Percentiles rank a stretch among this genome's conserved stretches.
phyloP scores from a whole-genome alignment of 2,113 vertebrate genomes.

The Cyanoramphus novaezelandiae region DNA sequence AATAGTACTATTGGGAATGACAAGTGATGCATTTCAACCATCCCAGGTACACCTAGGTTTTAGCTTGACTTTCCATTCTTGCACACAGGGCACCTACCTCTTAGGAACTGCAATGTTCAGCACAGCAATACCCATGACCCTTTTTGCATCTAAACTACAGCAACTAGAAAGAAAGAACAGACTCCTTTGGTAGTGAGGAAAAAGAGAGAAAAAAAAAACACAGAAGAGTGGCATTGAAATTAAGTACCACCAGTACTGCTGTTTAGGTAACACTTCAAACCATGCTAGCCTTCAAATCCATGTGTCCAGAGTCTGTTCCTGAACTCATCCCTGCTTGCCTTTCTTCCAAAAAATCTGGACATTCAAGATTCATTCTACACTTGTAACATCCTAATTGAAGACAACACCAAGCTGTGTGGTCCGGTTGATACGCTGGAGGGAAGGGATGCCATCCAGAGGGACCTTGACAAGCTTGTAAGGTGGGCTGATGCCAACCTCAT shows the following conservation, averaged over 20 bases:
- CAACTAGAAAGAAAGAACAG: background rate
- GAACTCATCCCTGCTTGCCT: background rate
- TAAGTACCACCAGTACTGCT: background rate
- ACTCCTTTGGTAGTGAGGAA: background rate
- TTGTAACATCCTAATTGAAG: background rate
- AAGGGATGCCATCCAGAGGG: too few species aligned
- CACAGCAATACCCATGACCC: rapidly evolving
- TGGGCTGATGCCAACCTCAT: too few species aligned
- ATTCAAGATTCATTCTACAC: background rate
- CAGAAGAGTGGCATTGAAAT: background rate
- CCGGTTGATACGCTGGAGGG: too few species aligned
- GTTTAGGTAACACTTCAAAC: background rate
- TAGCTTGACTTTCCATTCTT: background rate
- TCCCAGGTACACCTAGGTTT: background rate
- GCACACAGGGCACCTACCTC: background rate
- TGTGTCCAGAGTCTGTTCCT: background rate
- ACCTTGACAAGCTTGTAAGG: too few species aligned
- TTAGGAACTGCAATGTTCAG: background rate
- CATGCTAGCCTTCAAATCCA: background rate
- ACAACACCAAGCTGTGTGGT: background rate
- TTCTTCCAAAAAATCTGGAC: background rate
- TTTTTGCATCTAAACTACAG: background rate
- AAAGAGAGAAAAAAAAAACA: background rate
- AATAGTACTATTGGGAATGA: background rate
- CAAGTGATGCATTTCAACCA: background rate